Conservation (phyloP, 2,113 vertebrate genomes). For the Apus apus region DNA sequence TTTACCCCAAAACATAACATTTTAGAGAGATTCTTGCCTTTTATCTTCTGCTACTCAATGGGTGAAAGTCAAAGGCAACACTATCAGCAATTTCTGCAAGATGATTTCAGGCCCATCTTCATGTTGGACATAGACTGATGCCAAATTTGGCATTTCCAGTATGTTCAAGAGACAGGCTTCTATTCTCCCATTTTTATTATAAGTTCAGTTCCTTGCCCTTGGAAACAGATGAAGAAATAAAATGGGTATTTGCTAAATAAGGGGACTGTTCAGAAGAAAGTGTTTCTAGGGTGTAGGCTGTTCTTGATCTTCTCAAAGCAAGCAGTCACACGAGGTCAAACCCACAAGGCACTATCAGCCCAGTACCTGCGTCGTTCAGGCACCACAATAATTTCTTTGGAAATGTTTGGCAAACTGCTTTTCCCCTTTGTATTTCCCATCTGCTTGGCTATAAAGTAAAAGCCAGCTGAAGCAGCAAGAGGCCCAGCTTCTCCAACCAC, state of each 20-base stretch:
- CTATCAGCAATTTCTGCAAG: not conserved
- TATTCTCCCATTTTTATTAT: not conserved
- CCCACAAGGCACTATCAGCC: not conserved
- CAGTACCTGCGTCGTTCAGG: not conserved
- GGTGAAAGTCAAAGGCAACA: not conserved
- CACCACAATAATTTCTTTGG: not conserved
- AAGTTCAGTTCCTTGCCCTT: not conserved
- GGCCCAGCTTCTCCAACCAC: not conserved
- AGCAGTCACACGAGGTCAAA: not conserved
- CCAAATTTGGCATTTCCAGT: not conserved
- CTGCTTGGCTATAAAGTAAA: not conserved
- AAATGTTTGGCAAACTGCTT: not conserved
- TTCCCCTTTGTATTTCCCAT: not conserved
- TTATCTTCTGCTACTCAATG: not conserved
- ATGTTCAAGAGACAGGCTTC: not conserved
- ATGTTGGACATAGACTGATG: not conserved
- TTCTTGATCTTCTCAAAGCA: not conserved
- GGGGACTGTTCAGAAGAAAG: not conserved
- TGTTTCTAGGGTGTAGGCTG: not conserved
- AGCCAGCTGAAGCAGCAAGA: not conserved
- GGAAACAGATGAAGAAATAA: not conserved
- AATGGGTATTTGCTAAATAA: not conserved
- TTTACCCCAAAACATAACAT: not conserved
- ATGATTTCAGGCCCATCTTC: not conserved
- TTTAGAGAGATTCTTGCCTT: not conserved